These are phyloP conservation scores for Phrynocephalus vlangalii DNA, from an alignment of 2,797 vertebrate genomes.

Conservation along the genomic window DNA sequence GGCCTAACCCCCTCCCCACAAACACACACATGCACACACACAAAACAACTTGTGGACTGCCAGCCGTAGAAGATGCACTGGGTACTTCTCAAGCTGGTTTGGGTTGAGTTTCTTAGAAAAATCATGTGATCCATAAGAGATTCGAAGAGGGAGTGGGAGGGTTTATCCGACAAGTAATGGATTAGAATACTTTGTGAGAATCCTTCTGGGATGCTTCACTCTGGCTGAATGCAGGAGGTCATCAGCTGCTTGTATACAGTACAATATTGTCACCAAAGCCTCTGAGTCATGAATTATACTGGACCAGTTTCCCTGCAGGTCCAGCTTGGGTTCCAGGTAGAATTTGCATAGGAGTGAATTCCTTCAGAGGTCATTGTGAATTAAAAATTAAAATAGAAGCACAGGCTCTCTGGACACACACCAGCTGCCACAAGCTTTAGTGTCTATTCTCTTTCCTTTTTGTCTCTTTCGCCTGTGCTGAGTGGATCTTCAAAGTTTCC, in stretches of 20 bases:
- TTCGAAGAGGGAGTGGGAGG: not conserved
- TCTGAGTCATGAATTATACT: not conserved
- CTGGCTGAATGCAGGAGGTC: not conserved
- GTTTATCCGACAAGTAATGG: too few relatives aligned
- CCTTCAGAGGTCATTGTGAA: not conserved
- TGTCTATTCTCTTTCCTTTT: too few relatives aligned
- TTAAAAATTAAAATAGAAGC: not conserved
- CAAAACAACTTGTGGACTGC: too few relatives aligned
- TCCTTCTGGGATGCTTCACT: too few relatives aligned
- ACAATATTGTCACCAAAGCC: not conserved
- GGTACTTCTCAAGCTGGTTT: not conserved
- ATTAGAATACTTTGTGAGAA: too few relatives aligned
- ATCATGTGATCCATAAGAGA: not conserved
- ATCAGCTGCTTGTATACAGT: not conserved
- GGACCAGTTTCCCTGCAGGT: not conserved
- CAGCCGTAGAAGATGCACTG: not conserved
- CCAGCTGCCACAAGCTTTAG: not conserved
- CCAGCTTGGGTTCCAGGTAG: constrained; percentile 7
- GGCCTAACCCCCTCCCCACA: too few relatives aligned
- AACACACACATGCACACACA: too few relatives aligned
- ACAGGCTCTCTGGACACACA: not conserved
- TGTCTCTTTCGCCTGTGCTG: not conserved
- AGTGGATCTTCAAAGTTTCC: not conserved
- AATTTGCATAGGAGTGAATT: not conserved
- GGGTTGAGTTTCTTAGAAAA: not conserved